Conservation (phyloP, 53 echinoderm and acorn worm genomes). For the Arbacia lixula region DNA sequence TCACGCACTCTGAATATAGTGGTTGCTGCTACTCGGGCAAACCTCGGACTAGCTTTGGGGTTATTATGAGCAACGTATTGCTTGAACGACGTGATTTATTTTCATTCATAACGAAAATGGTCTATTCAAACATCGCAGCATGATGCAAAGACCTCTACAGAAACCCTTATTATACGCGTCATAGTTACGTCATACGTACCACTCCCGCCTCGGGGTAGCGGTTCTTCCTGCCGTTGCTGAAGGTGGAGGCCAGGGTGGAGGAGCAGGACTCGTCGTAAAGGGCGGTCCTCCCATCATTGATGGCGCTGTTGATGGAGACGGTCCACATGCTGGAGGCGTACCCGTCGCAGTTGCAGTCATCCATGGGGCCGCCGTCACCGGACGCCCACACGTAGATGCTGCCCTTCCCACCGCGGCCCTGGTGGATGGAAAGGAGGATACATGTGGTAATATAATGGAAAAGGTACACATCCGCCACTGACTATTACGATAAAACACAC, state of each 20-base stretch:
- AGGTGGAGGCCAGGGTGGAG: constrained; percentile 94
- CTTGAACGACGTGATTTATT: too few species aligned
- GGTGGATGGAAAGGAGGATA: too few species aligned
- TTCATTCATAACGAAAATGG: too few species aligned
- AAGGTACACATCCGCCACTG: neutral
- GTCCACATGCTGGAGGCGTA: constrained; percentile 99
- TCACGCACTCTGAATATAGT: too few species aligned
- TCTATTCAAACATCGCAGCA: too few species aligned
- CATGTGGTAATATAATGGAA: too few species aligned
- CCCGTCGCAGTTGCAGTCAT: constrained; percentile 98
- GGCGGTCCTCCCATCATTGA: constrained; percentile 97
- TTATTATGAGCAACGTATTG: too few species aligned
- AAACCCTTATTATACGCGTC: too few species aligned
- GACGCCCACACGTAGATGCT: constrained; percentile 98
- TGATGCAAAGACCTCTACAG: too few species aligned
- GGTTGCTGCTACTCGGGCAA: too few species aligned
- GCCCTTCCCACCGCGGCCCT: constrained; percentile 91
- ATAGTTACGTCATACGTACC: too few species aligned
- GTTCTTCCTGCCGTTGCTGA: constrained; percentile 92
- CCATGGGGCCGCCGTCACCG: constrained; percentile 92
- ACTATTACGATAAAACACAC: neutral
- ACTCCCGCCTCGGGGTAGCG: constrained; percentile 96
- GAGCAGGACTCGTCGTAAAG: constrained; percentile 99
- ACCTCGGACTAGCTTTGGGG: too few species aligned
- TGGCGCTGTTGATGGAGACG: constrained; percentile 97